These are phyloP conservation scores for Standfussiana lucernea DNA, from an alignment of 2,888 invertebrate species.

Conservation along the genomic window DNA sequence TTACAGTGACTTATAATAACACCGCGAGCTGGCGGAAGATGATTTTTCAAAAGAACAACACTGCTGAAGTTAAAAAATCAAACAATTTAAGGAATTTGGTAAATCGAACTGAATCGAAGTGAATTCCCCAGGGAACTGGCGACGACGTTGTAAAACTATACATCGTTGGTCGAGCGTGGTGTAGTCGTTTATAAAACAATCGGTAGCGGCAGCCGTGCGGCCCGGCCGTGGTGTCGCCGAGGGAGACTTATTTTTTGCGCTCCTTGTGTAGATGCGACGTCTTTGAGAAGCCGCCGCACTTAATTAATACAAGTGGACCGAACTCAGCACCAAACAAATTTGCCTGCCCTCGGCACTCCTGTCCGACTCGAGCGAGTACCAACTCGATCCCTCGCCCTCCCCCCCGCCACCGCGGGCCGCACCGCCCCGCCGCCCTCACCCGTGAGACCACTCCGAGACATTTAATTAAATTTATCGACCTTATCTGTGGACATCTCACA, in stretches of 20 bases:
- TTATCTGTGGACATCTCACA: conserved; percentile 85
- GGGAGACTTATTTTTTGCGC: conserved; percentile 69
- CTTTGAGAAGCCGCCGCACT: conserved; percentile 79
- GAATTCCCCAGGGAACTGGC: conserved; percentile 3
- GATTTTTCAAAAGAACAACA: background rate
- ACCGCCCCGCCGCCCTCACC: conserved; percentile 51
- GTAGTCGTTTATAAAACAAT: conserved; percentile 46
- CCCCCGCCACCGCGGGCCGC: conserved; percentile 56
- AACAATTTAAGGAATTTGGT: conserved; percentile 23
- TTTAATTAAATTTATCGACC: conserved; percentile 89
- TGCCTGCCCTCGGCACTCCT: conserved; percentile 73
- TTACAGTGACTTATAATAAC: background rate
- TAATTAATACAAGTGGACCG: conserved; percentile 83
- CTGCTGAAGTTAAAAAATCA: background rate
- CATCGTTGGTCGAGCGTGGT: conserved; percentile 12
- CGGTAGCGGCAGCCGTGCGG: conserved; percentile 25
- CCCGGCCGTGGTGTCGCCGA: conserved; percentile 32
- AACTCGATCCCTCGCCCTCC: conserved; percentile 26
- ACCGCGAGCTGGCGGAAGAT: background rate
- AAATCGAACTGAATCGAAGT: conserved; percentile 25
- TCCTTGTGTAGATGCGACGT: conserved; percentile 67
- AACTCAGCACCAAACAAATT: conserved; percentile 84
- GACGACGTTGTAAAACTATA: conserved; percentile 39
- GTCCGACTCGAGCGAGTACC: conserved; percentile 50
- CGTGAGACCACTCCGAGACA: conserved; percentile 76